Evolutionary conservation across 35 echinoderm and acorn worm species (phyloP), one percentile per base, ranked within the genome.

Genomic region (Chiridota heheva): DNA sequence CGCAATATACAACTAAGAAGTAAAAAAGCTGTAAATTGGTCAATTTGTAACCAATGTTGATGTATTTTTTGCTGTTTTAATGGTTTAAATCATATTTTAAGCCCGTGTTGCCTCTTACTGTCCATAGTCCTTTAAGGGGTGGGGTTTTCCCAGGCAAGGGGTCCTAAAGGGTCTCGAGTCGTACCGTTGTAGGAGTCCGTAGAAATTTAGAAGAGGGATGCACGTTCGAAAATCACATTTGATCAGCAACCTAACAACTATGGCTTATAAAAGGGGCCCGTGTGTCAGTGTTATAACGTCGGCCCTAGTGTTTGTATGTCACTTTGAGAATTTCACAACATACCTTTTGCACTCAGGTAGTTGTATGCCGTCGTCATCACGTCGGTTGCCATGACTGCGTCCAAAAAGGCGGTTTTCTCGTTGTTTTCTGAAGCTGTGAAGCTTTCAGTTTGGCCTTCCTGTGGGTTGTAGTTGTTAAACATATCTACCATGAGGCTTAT

Each of bases 391-490:
- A 86, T 58, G 18, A 86, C 63, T n/a, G 69, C 83, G 46, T 67
- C 71, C 16, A 86, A 10, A 44, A 86, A 86, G 29, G 18, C 13
- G 0, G 80, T 44, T 41, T 61, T 79, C 41, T 91, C 89, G 5
- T 36, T 28, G 17, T 80, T 78, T 57, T 91, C 89, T 2, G 43
- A 8, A 0, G 76, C 74, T 43, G 73, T 86, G 26, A 44, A 30
- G 7, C 33, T n/a, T 40, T 91, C 89, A 32, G 60, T 51, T 1
- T 25, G 29, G 32, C 89, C 89, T 47, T 78, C 49, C 35, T 42
- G 28, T 16, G 72, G 57, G 28, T 73, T 63, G 68, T 86, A 91
- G 36, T 91, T 91, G 32, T 91, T 67, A 10, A 91, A 60, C 1
- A 91, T 51, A 17, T 59, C 15, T 30, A 74, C 37, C 29, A 86